These are phyloP conservation scores for Ceramica pisi DNA, from an alignment of 2,888 invertebrate species.

Conservation along the genomic window DNA sequence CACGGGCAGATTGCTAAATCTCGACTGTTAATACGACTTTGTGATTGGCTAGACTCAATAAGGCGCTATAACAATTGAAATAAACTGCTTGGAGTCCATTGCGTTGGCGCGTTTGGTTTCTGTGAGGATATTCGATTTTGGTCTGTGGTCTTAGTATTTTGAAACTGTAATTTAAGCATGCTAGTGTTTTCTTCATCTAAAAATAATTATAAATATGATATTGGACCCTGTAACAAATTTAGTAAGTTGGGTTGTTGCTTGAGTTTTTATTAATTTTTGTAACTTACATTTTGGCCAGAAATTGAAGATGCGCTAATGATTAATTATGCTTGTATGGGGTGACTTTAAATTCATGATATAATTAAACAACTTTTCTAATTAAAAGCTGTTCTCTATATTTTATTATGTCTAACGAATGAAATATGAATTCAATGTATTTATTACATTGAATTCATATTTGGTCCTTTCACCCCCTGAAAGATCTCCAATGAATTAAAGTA, in stretches of 20 bases:
- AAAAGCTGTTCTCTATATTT: too few species aligned
- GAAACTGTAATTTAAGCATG: neutral
- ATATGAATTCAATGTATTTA: too few species aligned
- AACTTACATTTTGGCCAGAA: neutral
- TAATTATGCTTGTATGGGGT: neutral
- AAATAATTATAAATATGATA: neutral
- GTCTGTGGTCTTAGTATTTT: neutral
- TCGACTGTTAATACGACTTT: conserved; percentile 12
- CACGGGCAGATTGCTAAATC: conserved; percentile 73
- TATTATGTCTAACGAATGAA: too few species aligned
- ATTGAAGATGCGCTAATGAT: neutral
- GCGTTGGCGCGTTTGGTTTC: conserved; percentile 1
- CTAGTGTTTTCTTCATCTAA: neutral
- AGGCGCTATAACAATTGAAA: conserved; percentile 36
- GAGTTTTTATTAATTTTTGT: too few species aligned
- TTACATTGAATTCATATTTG: neutral
- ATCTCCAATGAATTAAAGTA: neutral
- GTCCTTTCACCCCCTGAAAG: neutral
- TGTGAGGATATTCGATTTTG: neutral
- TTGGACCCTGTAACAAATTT: neutral
- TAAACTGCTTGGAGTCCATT: conserved; percentile 1
- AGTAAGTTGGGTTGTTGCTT: too few species aligned
- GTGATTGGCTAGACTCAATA: conserved; percentile 37
- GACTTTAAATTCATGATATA: neutral
- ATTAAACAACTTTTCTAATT: too few species aligned